phyloP scores from a whole-genome alignment of 2,888 invertebrate genomes.

The Sericinus montela region DNA sequence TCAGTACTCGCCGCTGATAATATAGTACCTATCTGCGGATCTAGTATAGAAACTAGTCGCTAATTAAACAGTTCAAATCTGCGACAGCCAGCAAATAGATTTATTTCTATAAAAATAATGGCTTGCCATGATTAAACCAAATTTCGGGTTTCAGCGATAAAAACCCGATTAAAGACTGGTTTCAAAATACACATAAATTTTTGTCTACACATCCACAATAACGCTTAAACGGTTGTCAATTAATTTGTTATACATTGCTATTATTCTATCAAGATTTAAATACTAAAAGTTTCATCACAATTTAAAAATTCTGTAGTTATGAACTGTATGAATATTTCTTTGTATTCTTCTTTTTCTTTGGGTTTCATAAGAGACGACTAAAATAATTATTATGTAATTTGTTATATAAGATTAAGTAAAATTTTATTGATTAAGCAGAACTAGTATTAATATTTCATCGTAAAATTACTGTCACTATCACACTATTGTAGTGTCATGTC shows the following conservation, averaged over 20 bases:
- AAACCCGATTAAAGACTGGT: slow-evolving; percentile 39
- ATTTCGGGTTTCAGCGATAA: neutral
- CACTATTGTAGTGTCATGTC: no score
- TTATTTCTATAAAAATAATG: no score
- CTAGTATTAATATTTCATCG: no score
- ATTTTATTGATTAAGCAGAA: no score
- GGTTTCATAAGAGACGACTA: no score
- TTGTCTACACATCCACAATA: slow-evolving; percentile 48
- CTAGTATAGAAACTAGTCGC: slow-evolving; percentile 37
- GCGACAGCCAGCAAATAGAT: no score
- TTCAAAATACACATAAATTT: slow-evolving; percentile 45
- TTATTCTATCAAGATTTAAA: slow-evolving; percentile 48
- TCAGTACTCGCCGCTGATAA: slow-evolving; percentile 48
- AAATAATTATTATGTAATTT: no score
- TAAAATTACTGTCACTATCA: no score
- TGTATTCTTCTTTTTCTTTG: no score
- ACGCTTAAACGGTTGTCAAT: slow-evolving; percentile 60
- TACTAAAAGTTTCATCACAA: slow-evolving; percentile 41
- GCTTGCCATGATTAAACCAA: no score
- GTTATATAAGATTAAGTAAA: no score
- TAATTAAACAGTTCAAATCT: neutral
- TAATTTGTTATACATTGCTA: slow-evolving; percentile 54
- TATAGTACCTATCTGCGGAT: slow-evolving; percentile 48
- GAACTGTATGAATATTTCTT: slow-evolving; percentile 31
- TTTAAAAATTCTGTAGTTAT: slow-evolving; percentile 25